Base-by-base conservation (phyloP, 2,797 vertebrate genomes). In the Argyrosomus regius region DNA sequence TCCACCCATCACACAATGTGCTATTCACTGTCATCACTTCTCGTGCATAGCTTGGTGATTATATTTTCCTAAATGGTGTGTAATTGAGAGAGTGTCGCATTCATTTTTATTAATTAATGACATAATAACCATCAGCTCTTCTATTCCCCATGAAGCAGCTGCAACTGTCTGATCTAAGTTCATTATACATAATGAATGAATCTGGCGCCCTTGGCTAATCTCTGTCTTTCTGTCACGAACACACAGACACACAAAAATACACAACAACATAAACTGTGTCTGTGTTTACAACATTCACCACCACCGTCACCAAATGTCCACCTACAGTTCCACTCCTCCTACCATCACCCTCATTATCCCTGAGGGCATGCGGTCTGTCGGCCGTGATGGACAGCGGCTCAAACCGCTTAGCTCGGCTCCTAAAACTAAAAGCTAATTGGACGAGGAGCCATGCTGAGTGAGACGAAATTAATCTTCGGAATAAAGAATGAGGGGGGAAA, bases 61-160 rank as follows among this genome's bases (percentile, higher is more conserved):
- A 6, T 4, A 66, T 67, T 58, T 56, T 16, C 58, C 58, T 53
- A 61, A 83, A 68, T n/a, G 63, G 31, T 56, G 64, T n/a, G 52
- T 28, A 46, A 71, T n/a, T 45, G 20, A 57, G 45, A 12, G 13
- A 18, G 22, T n/a, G 7, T 50, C 28, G 77, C 62, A 39, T 53
- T 80, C 9, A 79, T 49, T 31, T 71, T 72, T 45, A 84, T 76
- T 68, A 82, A 89, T 77, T 46, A 71, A 83, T 72, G 53, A 71
- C 63, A 80, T 72, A 65, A 73, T 77, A 61, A 63, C 74, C 74
- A 45, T 58, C 4, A 17, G 73, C 73, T 71, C 62, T 48, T 39
- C 28, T 65, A 31, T 71, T 89, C 77, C 57, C 77, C 26, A 0
- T 50, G 50, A 76, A 74, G 74, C 77, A 73, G 74, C 76, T 69